A percentile compares a stretch with the other conserved stretches of the same genome.
Evolutionary conservation across 2,113 vertebrate species (phyloP).

Genomic region (Osmerus mordax): DNA sequence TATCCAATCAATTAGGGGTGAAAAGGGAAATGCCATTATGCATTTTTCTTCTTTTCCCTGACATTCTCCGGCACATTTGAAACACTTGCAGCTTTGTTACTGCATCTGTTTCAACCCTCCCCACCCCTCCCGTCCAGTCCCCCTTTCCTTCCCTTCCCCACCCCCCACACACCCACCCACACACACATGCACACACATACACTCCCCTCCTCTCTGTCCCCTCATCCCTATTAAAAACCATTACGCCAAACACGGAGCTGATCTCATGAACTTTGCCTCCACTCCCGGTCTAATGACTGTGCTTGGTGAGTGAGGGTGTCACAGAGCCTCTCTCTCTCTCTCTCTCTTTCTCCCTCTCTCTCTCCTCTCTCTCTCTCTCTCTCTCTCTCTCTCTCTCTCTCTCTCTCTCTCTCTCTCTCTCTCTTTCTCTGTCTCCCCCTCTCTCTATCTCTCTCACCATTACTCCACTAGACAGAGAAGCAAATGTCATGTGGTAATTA

Average conservation of each 20-base stretch:
- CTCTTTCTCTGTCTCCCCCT: background rate
- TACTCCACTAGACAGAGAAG: slow-evolving; percentile 29
- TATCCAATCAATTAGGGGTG: slow-evolving; percentile 16
- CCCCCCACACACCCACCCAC: slow-evolving; percentile 27
- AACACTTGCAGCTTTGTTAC: slow-evolving; percentile 13
- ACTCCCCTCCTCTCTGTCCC: slow-evolving; percentile 26
- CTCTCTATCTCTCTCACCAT: background rate
- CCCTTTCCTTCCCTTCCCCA: slow-evolving; percentile 11
- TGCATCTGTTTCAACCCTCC: slow-evolving; percentile 36
- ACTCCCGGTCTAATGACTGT: slow-evolving; percentile 52
- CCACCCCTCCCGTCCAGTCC: slow-evolving; percentile 23
- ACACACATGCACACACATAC: slow-evolving; percentile 16
- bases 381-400: background rate
- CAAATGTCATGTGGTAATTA: slow-evolving; percentile 47
- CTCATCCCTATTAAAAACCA: slow-evolving; percentile 37
- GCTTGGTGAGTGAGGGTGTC: slow-evolving; percentile 38
- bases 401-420: background rate
- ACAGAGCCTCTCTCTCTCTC: slow-evolving; percentile 24
- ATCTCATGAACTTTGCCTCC: slow-evolving; percentile 58
- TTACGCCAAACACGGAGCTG: slow-evolving; percentile 39
- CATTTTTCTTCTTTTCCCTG: slow-evolving; percentile 12
- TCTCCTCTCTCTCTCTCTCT: background rate
- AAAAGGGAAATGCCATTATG: slow-evolving; percentile 18
- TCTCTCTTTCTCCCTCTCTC: background rate
- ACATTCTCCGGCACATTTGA: slow-evolving; percentile 20